These are phyloP conservation scores for Drosophila novamexicana DNA, from an alignment of 1,140 invertebrate species.

Conservation along the genomic window DNA sequence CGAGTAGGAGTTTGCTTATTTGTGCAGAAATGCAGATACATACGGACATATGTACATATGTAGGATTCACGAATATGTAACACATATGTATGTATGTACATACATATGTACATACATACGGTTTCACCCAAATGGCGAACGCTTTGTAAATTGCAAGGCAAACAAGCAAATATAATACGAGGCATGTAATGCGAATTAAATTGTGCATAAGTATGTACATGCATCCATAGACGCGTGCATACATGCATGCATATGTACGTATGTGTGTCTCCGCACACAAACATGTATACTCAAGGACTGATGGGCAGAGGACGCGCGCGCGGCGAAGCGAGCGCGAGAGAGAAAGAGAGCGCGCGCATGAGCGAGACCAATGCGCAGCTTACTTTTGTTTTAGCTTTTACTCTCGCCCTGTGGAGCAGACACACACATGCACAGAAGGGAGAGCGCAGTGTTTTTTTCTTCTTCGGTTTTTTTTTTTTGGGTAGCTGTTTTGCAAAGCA, in stretches of 20 bases:
- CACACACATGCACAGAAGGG: constrained; percentile 1
- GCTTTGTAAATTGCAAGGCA: constrained; percentile 45
- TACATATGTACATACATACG: neutral
- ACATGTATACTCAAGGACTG: constrained; percentile 10
- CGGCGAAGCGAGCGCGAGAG: constrained; percentile 9
- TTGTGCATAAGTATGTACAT: constrained; percentile 23
- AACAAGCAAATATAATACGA: constrained; percentile 35
- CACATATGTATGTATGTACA: constrained; percentile 5
- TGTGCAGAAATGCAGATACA: constrained; percentile 35
- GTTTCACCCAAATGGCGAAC: constrained; percentile 36
- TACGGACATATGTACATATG: constrained; percentile 1
- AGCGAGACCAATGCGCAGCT: constrained; percentile 33
- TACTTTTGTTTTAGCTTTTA: constrained; percentile 46
- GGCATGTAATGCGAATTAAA: constrained; percentile 72
- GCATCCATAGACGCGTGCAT: constrained; percentile 3
- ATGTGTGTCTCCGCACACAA: constrained; percentile 2
- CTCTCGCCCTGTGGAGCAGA: constrained; percentile 9
- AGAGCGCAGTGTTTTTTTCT: constrained; percentile 11
- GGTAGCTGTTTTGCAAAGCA: constrained; percentile 26
- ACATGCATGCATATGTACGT: neutral
- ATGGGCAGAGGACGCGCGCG: constrained; percentile 5
- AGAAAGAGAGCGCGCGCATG: neutral
- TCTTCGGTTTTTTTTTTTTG: constrained; percentile 4
- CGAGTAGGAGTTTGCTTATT: constrained; percentile 35
- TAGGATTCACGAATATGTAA: neutral